Evolutionary conservation across 2,113 vertebrate species (phyloP), one percentile per base, ranked within the genome.

Genomic region (Pseudorasbora parva): DNA sequence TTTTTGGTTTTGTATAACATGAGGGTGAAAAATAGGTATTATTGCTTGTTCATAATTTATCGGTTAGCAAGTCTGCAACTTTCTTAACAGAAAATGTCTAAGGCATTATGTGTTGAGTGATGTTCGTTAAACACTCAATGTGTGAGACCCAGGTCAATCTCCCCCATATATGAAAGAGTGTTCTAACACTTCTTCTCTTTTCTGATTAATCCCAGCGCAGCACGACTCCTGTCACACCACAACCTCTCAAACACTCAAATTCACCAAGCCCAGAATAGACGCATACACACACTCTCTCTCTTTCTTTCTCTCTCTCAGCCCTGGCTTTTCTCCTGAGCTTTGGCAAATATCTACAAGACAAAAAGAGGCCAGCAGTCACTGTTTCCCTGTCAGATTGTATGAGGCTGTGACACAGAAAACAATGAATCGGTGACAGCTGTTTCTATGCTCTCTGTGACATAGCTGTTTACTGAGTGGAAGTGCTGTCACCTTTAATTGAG

Each of bases 401-500:
- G 78, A 83, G 41, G 33, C 23, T 62, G 69, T 21, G 23, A 66
- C 75, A 49, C 47, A 71, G 84, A 82, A 87, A 84, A 69, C 78
- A 60, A 54, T 51, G 75, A 37, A 62, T 9, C 41, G 62, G 8
- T 84, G 88, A 85, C 81, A 85, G 86, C 25, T 84, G 69, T 69
- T 43, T 25, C 33, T 82, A 41, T 74, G 80, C 64, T 68, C 25
- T 49, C 72, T 75, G 51, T 56, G 64, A 73, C 57, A 78, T 75
- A 45, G 83, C 37, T 37, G 75, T 78, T 84, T 79, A 78, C 76
- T 45, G 64, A 79, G 33, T 57, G n/a, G 64, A 81, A 78, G 57
- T 43, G n/a, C 57, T 74, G 73, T 76, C 82, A 86, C 82, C 64
- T 86, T 54, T 84, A 88, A 88, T 84, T 78, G 84, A 82, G 84